Evolutionary conservation across 2,888 invertebrate genomes (phyloP), one percentile per base, ranked within the genome.

Genomic region (Folsomia manolachei): DNA sequence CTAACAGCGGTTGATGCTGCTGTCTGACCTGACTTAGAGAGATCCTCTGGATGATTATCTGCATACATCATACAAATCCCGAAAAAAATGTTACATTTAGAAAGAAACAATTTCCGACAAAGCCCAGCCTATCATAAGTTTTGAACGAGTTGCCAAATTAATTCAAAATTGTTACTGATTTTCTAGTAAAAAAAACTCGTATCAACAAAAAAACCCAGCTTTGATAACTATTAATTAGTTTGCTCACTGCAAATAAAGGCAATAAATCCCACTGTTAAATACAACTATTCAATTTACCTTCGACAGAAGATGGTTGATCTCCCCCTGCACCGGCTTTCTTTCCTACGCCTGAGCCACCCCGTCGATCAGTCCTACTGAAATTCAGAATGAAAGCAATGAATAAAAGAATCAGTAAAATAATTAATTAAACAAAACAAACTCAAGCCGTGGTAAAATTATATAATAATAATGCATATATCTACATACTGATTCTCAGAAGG

Each of bases 31-130:
- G 71, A 71, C 69, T 77, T 75, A 69, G 69, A 73, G 68, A 70
- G 71, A 62, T 73, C 75, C 69, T 77, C n/a, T n/a, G n/a, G 75
- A 69, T 77, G 75, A 73, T 77, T 77, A 73, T 77, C 77, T 77
- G 76, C 76, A 62, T 72, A 70, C 63, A 68, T 51, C 72, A 75
- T 64, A 75, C 51, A 39, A 39, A 39, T 39, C 39, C 7, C 39
- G 7, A 39, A n/a, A n/a, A n/a, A n/a, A 39, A 39, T 39, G 14
- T 39, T 39, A n/a, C n/a, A 39, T 39, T 39, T 39, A 39, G 39
- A 39, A 39, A 39, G 7, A 39, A 39, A 39, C 39, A 39, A 39
- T 39, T 39, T 39, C 39, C 39, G 7, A 4, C 39, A n/a, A n/a
- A n/a, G n/a, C n/a, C n/a, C n/a, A n/a, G n/a, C n/a, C n/a, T n/a